Evolutionary conservation across 2,797 vertebrate species (phyloP), one percentile per base, ranked within the genome.

Genomic region (Bucorvus abyssinicus): DNA sequence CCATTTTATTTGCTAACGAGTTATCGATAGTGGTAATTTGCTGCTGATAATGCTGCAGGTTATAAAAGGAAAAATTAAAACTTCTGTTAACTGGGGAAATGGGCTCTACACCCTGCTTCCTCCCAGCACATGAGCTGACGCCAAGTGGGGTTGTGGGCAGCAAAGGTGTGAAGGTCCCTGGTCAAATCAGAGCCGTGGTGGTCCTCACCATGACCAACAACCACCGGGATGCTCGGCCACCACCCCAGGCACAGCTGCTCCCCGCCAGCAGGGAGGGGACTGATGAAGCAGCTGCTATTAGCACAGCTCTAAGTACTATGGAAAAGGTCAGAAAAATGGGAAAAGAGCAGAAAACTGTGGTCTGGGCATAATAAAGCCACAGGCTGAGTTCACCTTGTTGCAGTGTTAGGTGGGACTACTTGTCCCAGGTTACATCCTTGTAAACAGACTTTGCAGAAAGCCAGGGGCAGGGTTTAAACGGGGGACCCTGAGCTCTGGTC

Each of bases 1-100:
- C 97, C 97, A 95, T 97, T 98, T 98, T 96, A 97, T 98, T 98
- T 98, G 97, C 95, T 98, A 98, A 98, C 90, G 95, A 97, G 97
- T 98, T 98, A 98, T 98, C 97, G 70, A 98, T 97, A 97, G 88
- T 20, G 3, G 95, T 96, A 97, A 98, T 98, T 98, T 97, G 97
- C 93, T 81, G 65, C 87, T 89, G 95, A 94, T 96, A 95, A 94
- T 47, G 88, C 52, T 90, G 75, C 78, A 80, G 96, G 93, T 98
- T 97, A 96, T 97, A 97, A 96, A 97, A 89, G 84, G 88, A 94
- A 95, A 95, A 97, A 97, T 95, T 87, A 96, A 97, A 96, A 94
- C 90, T 94, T 87, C 90, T 84, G 73, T 77, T 96, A 85, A 93
- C 84, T 60, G 84, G 96, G 90, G 83, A 90, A 96, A 90, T 0